These are phyloP conservation scores for Cremastinae sp. DNA, from an alignment of 2,888 invertebrate species.

Conservation along the genomic window DNA sequence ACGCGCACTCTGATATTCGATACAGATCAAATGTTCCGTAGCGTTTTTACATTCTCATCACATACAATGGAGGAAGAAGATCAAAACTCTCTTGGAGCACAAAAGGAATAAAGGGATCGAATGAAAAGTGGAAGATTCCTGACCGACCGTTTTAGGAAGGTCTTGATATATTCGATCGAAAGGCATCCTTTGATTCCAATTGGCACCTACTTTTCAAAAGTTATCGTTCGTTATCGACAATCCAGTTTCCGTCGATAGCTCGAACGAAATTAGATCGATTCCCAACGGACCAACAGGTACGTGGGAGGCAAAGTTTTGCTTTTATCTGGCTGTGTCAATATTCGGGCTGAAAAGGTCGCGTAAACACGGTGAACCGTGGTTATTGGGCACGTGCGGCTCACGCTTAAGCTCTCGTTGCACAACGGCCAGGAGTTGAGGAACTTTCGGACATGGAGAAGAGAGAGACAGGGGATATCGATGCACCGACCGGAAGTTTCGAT, in stretches of 20 bases:
- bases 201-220: neutral
- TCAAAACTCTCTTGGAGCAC: neutral
- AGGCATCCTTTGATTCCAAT: neutral
- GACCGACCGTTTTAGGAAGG: too few species aligned
- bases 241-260: neutral
- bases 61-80: conserved; percentile 13
- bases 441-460: conserved; percentile 34
- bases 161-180: neutral
- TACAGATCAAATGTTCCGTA: conserved; percentile 40
- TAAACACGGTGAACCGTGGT: conserved; percentile 30
- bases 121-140: too few species aligned
- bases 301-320: conserved; percentile 29
- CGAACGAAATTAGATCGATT: conserved; percentile 7
- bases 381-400: conserved; percentile 36
- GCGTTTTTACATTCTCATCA: conserved; percentile 31
- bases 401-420: conserved; percentile 13
- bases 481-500: conserved; percentile 59
- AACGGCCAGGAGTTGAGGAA: conserved; percentile 35
- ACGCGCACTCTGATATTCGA: conserved; percentile 46
- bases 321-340: conserved; percentile 28
- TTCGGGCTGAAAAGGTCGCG: conserved; percentile 21
- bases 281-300: conserved; percentile 24
- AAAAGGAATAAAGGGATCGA: neutral
- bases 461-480: conserved; percentile 48
- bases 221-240: conserved; percentile 5